phyloP scores from a whole-genome alignment of 2,797 vertebrate genomes.

The Acanthornis magna region DNA sequence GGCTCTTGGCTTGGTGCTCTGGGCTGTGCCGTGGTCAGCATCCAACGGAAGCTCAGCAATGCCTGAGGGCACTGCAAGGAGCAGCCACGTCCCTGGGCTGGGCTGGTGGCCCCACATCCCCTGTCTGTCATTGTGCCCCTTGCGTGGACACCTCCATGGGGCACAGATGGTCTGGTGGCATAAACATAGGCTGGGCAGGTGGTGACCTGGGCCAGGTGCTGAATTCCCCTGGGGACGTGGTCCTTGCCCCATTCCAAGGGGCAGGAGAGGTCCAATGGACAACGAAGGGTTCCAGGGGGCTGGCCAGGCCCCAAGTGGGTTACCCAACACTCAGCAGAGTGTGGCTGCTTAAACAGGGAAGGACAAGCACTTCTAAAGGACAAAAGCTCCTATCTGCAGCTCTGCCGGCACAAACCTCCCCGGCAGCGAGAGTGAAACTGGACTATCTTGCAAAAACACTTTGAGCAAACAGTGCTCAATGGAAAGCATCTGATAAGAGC shows the following conservation, averaged over 20 bases:
- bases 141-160: fast-evolving
- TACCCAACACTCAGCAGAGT: neutral
- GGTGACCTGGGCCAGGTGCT: neutral
- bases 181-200: neutral
- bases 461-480: conserved; percentile 72
- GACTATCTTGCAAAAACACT: conserved; percentile 83
- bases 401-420: conserved; percentile 62
- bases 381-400: conserved; percentile 65
- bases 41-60: fast-evolving
- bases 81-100: fast-evolving
- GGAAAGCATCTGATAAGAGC: conserved; percentile 71
- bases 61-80: neutral
- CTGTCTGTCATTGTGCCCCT: fast-evolving
- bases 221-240: neutral
- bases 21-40: neutral
- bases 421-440: conserved; percentile 72
- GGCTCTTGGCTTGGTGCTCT: neutral
- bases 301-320: neutral
- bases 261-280: neutral
- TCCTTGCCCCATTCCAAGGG: neutral
- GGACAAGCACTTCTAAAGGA: conserved; percentile 66
- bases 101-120: neutral
- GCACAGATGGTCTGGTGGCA: neutral
- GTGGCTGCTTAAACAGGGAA: neutral
- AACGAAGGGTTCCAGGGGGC: neutral